These are phyloP conservation scores for Iselma pallidipennis DNA, from an alignment of 2,888 invertebrate species.

Conservation along the genomic window DNA sequence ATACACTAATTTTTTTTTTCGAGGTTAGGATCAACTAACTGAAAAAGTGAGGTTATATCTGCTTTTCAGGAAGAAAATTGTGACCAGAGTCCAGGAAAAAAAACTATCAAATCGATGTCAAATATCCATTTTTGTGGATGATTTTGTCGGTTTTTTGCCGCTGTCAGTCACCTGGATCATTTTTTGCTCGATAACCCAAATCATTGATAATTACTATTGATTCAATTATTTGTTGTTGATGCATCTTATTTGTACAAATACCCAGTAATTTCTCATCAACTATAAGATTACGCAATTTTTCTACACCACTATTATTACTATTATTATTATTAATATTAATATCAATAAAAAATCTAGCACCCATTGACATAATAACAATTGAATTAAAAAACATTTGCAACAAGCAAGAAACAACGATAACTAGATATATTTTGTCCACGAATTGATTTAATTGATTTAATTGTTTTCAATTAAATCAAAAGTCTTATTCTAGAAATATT, in stretches of 20 bases:
- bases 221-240: conserved; percentile 32
- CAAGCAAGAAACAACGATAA: too few relatives aligned
- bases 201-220: conserved; percentile 48
- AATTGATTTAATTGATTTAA: too few relatives aligned
- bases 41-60: background rate
- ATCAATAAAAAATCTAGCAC: background rate
- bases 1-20: too few relatives aligned
- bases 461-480: too few relatives aligned
- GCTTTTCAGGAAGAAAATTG: background rate
- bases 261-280: conserved; percentile 23
- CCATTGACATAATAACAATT: background rate
- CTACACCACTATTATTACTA: too few relatives aligned
- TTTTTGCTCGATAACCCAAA: conserved; percentile 53
- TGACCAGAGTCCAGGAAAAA: too few relatives aligned
- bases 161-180: conserved; percentile 67
- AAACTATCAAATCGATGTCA: conserved; percentile 48
- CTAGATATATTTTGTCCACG: too few relatives aligned
- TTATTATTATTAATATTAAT: background rate
- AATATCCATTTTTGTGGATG: conserved; percentile 44
- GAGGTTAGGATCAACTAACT: too few relatives aligned
- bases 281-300: background rate
- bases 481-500: too few relatives aligned
- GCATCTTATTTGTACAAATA: conserved; percentile 53
- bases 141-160: background rate
- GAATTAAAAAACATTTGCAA: background rate